phyloP scores from a whole-genome alignment of 2,888 invertebrate genomes.

The Arrhopalites spinosus region DNA sequence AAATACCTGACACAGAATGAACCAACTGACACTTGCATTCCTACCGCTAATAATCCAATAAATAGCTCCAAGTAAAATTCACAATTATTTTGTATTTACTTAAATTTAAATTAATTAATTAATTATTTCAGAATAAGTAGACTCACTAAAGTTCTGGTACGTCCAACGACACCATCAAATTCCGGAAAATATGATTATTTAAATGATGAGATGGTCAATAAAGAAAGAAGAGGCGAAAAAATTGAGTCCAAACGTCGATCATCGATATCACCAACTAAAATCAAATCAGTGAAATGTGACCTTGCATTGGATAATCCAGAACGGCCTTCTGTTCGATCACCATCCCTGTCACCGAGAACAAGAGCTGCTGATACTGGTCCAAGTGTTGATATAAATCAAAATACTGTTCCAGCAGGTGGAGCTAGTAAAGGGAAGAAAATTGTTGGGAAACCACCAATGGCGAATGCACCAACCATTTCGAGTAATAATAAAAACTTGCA shows the following conservation, averaged over 20 bases:
- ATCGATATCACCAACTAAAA: no score
- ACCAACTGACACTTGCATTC: background rate
- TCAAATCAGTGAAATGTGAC: no score
- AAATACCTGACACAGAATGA: constrained; percentile 36
- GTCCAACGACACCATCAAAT: constrained; percentile 18
- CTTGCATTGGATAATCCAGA: background rate
- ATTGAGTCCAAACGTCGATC: background rate
- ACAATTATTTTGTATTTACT: no score
- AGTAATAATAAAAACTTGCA: background rate
- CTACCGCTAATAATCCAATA: background rate
- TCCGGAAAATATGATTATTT: background rate
- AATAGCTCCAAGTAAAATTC: constrained; percentile 9
- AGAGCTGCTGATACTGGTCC: background rate
- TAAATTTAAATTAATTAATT: no score
- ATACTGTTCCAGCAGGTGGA: background rate
- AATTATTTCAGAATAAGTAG: constrained; percentile 5
- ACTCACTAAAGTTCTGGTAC: constrained; percentile 2
- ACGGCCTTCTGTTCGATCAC: constrained; percentile 12
- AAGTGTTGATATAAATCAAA: background rate
- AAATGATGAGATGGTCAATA: background rate
- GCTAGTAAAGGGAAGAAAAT: background rate
- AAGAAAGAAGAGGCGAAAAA: background rate
- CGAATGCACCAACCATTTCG: background rate
- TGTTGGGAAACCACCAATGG: background rate
- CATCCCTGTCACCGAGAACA: constrained; percentile 14